Percentiles rank a stretch among this genome's conserved stretches.
Evolutionary conservation across 2,797 vertebrate species (phyloP).

Genomic region (Chrosomus eos): DNA sequence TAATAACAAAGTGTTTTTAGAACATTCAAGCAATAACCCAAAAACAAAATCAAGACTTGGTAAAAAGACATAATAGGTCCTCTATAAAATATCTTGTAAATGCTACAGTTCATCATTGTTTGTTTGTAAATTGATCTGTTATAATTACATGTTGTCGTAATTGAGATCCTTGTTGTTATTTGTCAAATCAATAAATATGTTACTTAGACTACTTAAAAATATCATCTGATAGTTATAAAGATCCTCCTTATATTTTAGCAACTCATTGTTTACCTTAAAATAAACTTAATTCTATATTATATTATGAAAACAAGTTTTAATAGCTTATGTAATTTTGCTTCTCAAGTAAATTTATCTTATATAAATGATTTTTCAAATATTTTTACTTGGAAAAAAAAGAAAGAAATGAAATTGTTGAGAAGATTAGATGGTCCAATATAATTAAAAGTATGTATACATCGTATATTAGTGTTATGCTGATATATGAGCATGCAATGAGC

Average conservation of each 20-base stretch:
- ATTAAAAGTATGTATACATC: neutral
- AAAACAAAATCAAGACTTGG: too few species aligned
- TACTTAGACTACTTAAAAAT: neutral
- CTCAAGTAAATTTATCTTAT: neutral
- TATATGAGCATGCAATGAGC: neutral
- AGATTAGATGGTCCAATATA: neutral
- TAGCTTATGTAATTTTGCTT: neutral
- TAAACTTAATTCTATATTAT: neutral
- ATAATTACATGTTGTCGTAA: neutral
- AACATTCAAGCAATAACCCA: too few species aligned
- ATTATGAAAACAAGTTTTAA: neutral
- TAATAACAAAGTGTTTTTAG: too few species aligned
- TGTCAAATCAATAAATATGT: neutral
- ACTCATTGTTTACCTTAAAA: neutral
- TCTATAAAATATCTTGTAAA: neutral
- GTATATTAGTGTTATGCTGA: neutral
- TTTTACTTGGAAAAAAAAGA: neutral
- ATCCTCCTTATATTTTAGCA: neutral
- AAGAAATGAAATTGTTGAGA: neutral
- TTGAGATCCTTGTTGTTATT: neutral
- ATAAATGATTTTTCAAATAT: neutral
- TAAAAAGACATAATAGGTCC: neutral
- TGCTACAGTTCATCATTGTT: neutral
- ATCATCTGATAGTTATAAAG: neutral
- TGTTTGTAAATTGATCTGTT: neutral